phyloP scores from a whole-genome alignment of 2,888 invertebrate species.

The Acanthosepion lycidas region DNA sequence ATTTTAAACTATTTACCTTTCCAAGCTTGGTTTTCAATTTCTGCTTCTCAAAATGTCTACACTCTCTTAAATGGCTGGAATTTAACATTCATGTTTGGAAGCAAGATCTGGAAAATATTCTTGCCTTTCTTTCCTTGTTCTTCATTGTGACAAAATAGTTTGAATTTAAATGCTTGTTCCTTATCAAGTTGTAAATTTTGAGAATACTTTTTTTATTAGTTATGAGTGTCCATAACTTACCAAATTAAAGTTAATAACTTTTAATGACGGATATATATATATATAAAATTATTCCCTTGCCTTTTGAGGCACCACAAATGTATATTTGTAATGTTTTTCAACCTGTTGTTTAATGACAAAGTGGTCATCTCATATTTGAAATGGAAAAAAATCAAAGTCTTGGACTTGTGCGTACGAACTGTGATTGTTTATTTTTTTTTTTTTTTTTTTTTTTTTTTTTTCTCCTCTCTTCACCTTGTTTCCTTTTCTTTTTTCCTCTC shows the following conservation, averaged over 20 bases:
- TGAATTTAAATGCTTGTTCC: neutral
- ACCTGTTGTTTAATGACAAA: neutral
- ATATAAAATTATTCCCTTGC: neutral
- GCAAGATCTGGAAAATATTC: too few relatives aligned
- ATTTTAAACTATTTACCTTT: neutral
- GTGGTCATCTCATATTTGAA: neutral
- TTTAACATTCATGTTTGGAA: neutral
- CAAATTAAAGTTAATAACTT: neutral
- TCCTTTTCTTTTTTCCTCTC: neutral
- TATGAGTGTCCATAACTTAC: neutral
- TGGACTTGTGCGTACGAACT: neutral
- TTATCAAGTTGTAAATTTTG: neutral
- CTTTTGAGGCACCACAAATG: neutral
- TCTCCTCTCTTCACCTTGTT: too few relatives aligned
- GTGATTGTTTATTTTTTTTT: neutral
- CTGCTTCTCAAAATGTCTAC: neutral
- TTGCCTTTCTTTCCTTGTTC: neutral
- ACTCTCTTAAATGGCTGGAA: neutral
- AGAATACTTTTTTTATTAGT: neutral
- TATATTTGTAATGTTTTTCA: neutral
- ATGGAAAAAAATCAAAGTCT: neutral
- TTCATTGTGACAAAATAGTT: conserved; percentile 14
- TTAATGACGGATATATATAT: neutral
- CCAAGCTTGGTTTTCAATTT: neutral
- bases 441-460: neutral